Evolutionary conservation across 1,140 invertebrate species (phyloP).

Genomic region (Musca vetustissima): DNA sequence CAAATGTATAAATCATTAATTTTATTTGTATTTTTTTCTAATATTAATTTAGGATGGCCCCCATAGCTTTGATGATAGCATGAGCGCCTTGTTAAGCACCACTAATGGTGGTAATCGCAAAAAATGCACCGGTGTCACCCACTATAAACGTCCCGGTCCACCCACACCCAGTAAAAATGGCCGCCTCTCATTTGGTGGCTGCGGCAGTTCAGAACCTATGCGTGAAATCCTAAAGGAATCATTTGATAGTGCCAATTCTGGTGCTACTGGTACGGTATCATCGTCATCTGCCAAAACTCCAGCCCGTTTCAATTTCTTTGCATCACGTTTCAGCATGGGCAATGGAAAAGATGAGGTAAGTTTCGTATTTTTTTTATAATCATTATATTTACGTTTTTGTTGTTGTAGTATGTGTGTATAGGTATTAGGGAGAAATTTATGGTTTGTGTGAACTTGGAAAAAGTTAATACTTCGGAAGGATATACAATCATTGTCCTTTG

Average conservation of each 20-base stretch:
- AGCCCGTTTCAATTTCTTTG: conserved; percentile 47
- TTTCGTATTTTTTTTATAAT: not conserved
- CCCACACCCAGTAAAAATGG: conserved; percentile 82
- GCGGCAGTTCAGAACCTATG: conserved; percentile 37
- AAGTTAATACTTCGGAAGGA: too few species aligned
- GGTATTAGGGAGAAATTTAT: not conserved
- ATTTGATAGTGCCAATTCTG: conserved; percentile 26
- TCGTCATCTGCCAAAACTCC: conserved; percentile 40
- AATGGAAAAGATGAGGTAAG: conserved; percentile 36
- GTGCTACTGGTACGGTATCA: conserved; percentile 16
- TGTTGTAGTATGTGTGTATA: too few species aligned
- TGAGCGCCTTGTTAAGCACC: conserved; percentile 62
- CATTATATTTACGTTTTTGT: too few species aligned
- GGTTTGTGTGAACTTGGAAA: not conserved
- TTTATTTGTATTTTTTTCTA: conserved; percentile 28
- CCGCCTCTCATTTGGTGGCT: conserved; percentile 64
- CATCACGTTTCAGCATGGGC: conserved; percentile 49
- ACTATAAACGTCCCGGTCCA: conserved; percentile 80
- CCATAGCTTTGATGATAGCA: conserved; percentile 63
- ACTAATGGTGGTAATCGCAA: conserved; percentile 53
- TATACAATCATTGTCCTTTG: too few species aligned
- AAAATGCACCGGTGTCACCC: conserved; percentile 64
- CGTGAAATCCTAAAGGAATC: conserved; percentile 48
- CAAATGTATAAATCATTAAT: not conserved
- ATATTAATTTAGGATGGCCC: conserved; percentile 57